Evolutionary conservation across 2,113 vertebrate genomes (phyloP), one percentile per base, ranked within the genome.

Genomic region (Ceratotherium simum): DNA sequence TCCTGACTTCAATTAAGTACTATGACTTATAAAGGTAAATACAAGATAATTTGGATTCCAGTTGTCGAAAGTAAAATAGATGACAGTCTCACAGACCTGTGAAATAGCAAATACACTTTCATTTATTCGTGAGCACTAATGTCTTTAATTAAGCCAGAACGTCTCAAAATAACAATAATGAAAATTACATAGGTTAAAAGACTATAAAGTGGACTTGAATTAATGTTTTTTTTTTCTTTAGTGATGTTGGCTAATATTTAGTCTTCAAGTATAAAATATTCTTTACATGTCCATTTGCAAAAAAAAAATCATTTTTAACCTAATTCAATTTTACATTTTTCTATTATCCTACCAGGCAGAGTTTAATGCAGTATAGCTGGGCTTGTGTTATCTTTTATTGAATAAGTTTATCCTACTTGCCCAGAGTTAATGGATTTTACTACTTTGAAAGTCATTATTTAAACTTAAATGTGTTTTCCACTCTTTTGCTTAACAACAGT

Each of bases 401-500:
- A 95, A 81, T 95, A 72, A 93, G 1, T 92, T 96, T 93, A 90
- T 97, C 54, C 42, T 96, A 60, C 33, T 79, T 90, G 3, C 3
- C 1, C 29, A 58, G 2, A 29, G 56, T 96, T 75, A n/a, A 86
- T 12, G 1, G 75, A 33, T 96, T 97, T 70, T 92, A 93, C 69
- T 75, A 76, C 91, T 27, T 0, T 96, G 80, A 86, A 78, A 91
- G 46, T 94, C 54, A 93, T 91, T 97, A 51, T 82, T 98, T 95
- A 98, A 96, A 89, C 79, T 93, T 95, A 58, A 97, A 89, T 95
- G 31, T 73, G 16, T 88, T 98, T 97, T 95, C 89, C 42, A 60
- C 93, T 97, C 93, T 75, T 97, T 97, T 97, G 62, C 75, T 91
- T 96, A 97, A 8, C 14, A 51, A 91, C 70, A 87, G 6, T 97